These are phyloP conservation scores for Gymnosoma rotundatum DNA, from an alignment of 2,888 invertebrate genomes.

Conservation along the genomic window DNA sequence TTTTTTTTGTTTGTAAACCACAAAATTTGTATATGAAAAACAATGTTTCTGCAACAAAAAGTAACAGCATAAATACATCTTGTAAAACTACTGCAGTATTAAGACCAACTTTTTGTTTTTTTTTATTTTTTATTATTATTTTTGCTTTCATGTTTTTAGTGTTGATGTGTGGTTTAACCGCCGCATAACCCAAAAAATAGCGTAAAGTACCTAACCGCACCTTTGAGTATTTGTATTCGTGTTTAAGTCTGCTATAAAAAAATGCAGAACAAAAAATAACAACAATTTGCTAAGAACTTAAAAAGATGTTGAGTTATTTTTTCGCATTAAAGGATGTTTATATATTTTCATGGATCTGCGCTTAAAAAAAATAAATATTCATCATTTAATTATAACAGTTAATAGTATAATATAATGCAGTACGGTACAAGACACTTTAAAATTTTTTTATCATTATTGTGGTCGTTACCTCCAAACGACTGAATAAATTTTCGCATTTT, in stretches of 20 bases:
- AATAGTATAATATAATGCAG: too few species aligned
- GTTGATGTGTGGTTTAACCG: conserved; percentile 64
- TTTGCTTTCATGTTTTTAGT: conserved; percentile 9
- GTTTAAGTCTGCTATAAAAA: not conserved
- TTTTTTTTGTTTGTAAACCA: not conserved
- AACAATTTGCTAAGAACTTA: conserved; percentile 40
- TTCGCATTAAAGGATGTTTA: conserved; percentile 35
- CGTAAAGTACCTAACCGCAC: conserved; percentile 10
- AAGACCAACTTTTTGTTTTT: conserved; percentile 34
- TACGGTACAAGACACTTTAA: too few species aligned
- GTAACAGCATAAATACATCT: conserved; percentile 27
- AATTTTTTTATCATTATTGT: too few species aligned
- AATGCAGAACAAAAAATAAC: not conserved
- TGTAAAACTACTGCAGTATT: conserved; percentile 63
- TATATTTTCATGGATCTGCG: too few species aligned
- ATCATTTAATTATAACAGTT: too few species aligned
- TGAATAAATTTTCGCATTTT: too few species aligned
- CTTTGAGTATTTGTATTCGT: conserved; percentile 18
- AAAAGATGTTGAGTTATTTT: conserved; percentile 44
- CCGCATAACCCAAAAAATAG: conserved; percentile 48
- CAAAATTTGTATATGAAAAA: conserved; percentile 41
- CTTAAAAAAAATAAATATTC: too few species aligned
- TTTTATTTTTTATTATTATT: not conserved
- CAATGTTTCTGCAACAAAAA: conserved; percentile 28
- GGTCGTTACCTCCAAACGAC: too few species aligned